A percentile compares a stretch with the other conserved stretches of the same genome.
phyloP scores from a whole-genome alignment of 2,113 vertebrate species.

The Mobula birostris region DNA sequence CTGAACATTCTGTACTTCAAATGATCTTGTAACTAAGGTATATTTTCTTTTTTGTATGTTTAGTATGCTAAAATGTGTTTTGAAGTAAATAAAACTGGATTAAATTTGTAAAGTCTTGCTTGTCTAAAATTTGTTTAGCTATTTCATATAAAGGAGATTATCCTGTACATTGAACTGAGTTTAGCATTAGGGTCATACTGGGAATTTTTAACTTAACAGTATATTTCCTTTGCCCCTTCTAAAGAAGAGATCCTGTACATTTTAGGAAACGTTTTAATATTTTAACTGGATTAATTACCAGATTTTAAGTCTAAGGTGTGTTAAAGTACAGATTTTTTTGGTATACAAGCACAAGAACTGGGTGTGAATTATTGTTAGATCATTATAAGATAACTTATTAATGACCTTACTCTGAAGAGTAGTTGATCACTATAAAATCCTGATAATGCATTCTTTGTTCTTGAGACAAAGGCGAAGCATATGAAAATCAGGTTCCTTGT shows the following conservation, averaged over 20 bases:
- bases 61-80: conserved; percentile 80
- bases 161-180: background rate
- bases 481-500: too few relatives aligned
- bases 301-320: background rate
- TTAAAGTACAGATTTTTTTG: background rate
- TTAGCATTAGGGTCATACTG: too few relatives aligned
- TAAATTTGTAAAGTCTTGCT: conserved; percentile 67
- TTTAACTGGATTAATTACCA: too few relatives aligned
- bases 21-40: conserved; percentile 58
- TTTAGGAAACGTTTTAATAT: too few relatives aligned
- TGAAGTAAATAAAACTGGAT: conserved; percentile 82
- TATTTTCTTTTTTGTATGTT: conserved; percentile 69
- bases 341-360: background rate
- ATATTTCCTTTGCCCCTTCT: too few relatives aligned
- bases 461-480: too few relatives aligned
- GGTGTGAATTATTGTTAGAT: background rate
- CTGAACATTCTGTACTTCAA: conserved; percentile 65
- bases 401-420: background rate
- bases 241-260: too few relatives aligned
- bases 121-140: conserved; percentile 26
- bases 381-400: background rate
- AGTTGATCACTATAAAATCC: background rate
- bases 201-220: too few relatives aligned
- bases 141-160: background rate
- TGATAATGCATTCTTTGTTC: too few relatives aligned